phyloP scores from a whole-genome alignment of 2,888 invertebrate genomes.

The Oxytorus armatus region DNA sequence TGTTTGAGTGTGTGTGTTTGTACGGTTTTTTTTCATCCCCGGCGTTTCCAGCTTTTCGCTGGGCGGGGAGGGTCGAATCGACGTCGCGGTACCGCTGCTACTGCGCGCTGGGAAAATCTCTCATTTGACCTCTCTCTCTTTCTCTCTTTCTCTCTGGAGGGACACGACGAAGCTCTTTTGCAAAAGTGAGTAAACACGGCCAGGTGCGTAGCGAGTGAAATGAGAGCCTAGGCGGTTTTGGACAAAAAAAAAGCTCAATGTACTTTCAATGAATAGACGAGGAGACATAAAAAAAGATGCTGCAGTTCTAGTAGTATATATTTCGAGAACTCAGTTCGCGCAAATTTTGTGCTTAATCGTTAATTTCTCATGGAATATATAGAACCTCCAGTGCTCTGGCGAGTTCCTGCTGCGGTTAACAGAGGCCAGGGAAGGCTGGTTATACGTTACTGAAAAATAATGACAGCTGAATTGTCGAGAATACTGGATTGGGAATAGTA shows the following conservation, averaged over 20 bases:
- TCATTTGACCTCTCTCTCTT: constrained; percentile 33
- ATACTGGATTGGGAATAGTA: constrained; percentile 31
- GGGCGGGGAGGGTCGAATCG: constrained; percentile 52
- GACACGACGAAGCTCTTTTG: constrained; percentile 48
- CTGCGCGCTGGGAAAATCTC: constrained; percentile 53
- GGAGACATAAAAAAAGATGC: constrained; percentile 26
- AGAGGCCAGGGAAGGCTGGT: constrained; percentile 14
- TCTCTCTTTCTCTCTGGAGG: constrained; percentile 41
- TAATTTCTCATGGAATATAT: constrained; percentile 19
- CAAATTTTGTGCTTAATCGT: constrained; percentile 11
- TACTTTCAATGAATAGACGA: not conserved
- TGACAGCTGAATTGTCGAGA: constrained; percentile 14
- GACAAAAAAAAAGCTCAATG: constrained; percentile 10
- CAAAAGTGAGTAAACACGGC: constrained; percentile 71
- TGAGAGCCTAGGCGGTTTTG: constrained; percentile 17
- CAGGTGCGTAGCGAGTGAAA: constrained; percentile 72
- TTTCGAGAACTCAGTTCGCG: not conserved
- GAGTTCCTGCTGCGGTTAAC: constrained; percentile 7
- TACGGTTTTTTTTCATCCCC: constrained; percentile 54
- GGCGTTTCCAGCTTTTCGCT: constrained; percentile 54
- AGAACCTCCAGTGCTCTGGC: not conserved
- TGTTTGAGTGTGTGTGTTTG: no score
- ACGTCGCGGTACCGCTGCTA: constrained; percentile 35
- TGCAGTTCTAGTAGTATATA: not conserved
- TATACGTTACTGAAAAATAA: constrained; percentile 33